phyloP scores from a whole-genome alignment of 2,113 vertebrate genomes.

The Salminus brasiliensis region DNA sequence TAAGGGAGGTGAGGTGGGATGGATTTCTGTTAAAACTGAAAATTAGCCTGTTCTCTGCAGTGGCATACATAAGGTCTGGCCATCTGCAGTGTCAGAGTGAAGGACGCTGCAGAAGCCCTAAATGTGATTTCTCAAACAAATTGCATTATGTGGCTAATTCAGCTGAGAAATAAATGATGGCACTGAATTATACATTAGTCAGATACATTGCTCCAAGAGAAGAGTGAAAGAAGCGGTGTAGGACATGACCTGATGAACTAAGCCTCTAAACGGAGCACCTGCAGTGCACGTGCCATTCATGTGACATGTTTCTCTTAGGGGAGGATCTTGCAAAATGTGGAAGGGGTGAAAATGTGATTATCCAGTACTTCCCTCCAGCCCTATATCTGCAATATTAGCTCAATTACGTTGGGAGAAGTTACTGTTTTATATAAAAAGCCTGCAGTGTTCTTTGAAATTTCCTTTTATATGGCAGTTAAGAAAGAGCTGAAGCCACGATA shows the following conservation, averaged over 20 bases:
- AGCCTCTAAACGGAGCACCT: too few species aligned
- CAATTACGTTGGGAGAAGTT: too few species aligned
- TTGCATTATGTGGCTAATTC: neutral
- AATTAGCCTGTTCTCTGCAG: conserved; percentile 16
- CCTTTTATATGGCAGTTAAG: too few species aligned
- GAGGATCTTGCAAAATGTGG: too few species aligned
- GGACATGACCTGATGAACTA: neutral
- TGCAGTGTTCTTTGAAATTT: too few species aligned
- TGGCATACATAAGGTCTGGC: neutral
- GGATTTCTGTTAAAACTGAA: conserved; percentile 33
- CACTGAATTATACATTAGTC: neutral
- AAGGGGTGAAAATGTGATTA: too few species aligned
- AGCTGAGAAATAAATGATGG: neutral
- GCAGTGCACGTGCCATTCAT: too few species aligned
- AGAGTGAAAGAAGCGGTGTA: neutral
- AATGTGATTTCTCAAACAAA: neutral
- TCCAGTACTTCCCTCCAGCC: too few species aligned
- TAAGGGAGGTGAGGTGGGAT: neutral
- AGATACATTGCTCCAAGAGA: neutral
- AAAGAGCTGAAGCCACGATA: too few species aligned
- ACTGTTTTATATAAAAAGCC: too few species aligned
- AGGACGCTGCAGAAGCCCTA: neutral
- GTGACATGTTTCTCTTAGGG: too few species aligned
- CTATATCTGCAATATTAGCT: too few species aligned
- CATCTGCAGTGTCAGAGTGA: neutral